Evolutionary conservation across 2,888 invertebrate genomes (phyloP), one percentile per base, ranked within the genome.

Genomic region (Drosophila aldrichi): DNA sequence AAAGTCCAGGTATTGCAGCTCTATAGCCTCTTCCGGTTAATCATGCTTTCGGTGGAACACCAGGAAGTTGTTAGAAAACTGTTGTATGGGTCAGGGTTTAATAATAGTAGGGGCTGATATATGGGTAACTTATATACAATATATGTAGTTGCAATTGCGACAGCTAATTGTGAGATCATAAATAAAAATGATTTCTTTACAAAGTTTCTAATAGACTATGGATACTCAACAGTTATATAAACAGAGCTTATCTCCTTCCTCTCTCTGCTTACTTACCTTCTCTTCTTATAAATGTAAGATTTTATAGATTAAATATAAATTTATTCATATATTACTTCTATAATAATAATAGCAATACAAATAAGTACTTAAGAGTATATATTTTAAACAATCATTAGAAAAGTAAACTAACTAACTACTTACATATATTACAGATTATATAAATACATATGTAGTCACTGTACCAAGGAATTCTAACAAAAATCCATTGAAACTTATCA

Each of bases 61-160:
- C 34, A 34, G 48, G 18, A 63, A 56, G 22, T 55, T 25, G 16
- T n/a, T 22, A 14, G 32, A 51, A 43, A 16, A 0, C 16, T 63
- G 12, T 56, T 64, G 29, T 43, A 60, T 34, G 59, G 75, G 77
- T 77, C 77, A 76, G 60, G 58, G 25, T 25, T 51, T 72, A 68
- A 73, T 61, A 68, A 61, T 76, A 73, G 56, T 36, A 18, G 18
- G 32, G 32, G 10, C 14, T 56, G 20, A 46, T n/a, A 44, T 34
- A 25, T 34, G 10, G 5, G 29, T 29, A 8, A 38, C 22, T n/a
- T 20, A 34, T 51, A 16, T 36, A 36, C 16, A 8, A n/a, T n/a
- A n/a, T 51, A 14, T 36, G 22, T 22, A 9, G 3, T 9, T 8
- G 16, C 5, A 51, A 5, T 20, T 36, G 34, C 4, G 32, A 32